Base-by-base conservation (phyloP, 23 tunicate species). In the Halocynthia roretzi region DNA sequence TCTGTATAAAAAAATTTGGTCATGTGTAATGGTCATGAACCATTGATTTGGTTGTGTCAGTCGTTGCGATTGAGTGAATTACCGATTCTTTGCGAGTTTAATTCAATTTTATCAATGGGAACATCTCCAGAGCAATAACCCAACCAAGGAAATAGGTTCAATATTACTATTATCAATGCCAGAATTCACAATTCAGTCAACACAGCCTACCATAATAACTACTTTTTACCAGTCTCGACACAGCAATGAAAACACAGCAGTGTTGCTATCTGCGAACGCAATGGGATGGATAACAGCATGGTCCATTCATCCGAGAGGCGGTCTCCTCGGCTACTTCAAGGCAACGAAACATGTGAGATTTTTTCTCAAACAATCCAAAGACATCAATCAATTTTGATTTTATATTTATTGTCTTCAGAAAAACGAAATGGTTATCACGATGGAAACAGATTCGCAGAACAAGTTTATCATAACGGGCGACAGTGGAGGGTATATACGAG, bases 301-400 rank as follows among this genome's bases (percentile, higher is more conserved):
- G 92, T 93, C 98, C 21, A 82, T 93, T n/a, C 93, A 93, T 69
- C 81, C 61, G 10, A 71, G 78, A 31, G 98, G 92, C 0, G 98
- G 98, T 0, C n/a, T 93, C 76, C 50, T 86, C 50, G 98, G 85
- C 14, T 67, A 55, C 56, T 65, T 86, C 51, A 44, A 14, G 9
- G 83, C 80, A 8, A 75, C 80, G n/a, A 52, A 55, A 11, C 51
- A 54, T 8, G 76, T 51, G 48, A 75, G 51, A 31, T 50, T n/a
- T n/a, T 68, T 50, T 14, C 50, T 68, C 14, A 58, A 58, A 58
- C 17, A 58, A 14, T 14, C 63, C 17, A 58, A n/a, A 58, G 15
- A 58, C 15, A 58, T 31, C 4, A 31, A 31, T 0, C 4, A 31
- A 31, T 0, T 31, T 31, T 31, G 1, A 31, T 31, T 31, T 1